Base-by-base conservation (phyloP, 2,888 invertebrate genomes). In the Ormyrus pomaceus region DNA sequence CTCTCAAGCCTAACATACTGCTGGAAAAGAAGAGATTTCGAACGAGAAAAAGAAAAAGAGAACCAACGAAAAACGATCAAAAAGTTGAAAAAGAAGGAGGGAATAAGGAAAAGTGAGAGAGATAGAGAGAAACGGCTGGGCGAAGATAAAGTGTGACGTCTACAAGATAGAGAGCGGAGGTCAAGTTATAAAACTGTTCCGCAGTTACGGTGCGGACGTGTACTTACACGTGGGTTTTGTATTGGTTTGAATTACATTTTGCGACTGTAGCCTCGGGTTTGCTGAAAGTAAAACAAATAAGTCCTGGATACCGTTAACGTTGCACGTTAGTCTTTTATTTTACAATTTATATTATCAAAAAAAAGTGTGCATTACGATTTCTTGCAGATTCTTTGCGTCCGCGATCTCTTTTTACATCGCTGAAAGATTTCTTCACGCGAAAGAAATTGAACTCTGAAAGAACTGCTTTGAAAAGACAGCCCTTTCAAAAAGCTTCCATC, bases 151-250 rank as follows among this genome's bases (percentile, higher is more conserved):
- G 68, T 79, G 58, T 64, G 74, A 79, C 79, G 69, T 79, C 58
- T 65, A 70, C 59, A 59, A 74, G 65, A 79, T 64, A 64, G 58
- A 79, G 70, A 34, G 70, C 66, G 68, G 74, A 74, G 74, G 68
- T 79, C 74, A 70, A 79, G 70, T 79, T 79, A 74, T 74, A 79
- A 79, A 79, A 79, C 65, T 70, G 70, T 79, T 79, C 58, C 56
- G 56, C 56, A 73, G 73, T 73, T 70, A 70, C 74, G 64, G 65
- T 34, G 19, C 48, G 10, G 50, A 66, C 53, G 53, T 70, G 64
- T 62, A 74, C 64, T 59, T 65, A 70, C 53, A 65, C 5, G 50
- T 53, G 59, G 46, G 62, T 34, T 59, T 65, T 53, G 56, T 79
- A 74, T 64, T 70, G 55, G 58, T n/a, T 72, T 48, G 51, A 59